These are phyloP conservation scores for Periophthalmus modestus DNA, from an alignment of 2,113 vertebrate species.

Conservation along the genomic window DNA sequence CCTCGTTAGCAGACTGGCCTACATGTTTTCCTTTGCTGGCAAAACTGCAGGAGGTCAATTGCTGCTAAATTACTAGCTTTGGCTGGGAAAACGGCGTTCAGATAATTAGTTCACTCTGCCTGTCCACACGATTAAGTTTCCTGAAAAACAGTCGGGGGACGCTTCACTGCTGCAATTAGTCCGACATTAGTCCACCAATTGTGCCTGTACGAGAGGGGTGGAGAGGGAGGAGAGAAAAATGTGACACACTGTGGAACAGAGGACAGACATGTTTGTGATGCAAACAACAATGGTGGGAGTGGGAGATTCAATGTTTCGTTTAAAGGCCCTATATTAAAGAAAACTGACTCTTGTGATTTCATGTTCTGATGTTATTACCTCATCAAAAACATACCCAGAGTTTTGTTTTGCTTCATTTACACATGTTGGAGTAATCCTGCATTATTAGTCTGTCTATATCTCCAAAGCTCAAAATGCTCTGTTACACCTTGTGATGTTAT, in stretches of 20 bases:
- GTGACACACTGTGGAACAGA: slow-evolving; percentile 16
- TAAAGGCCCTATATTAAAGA: too few relatives aligned
- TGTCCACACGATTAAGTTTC: slow-evolving; percentile 73
- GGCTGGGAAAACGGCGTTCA: slow-evolving; percentile 72
- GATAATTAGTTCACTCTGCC: slow-evolving; percentile 77
- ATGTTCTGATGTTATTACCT: too few relatives aligned
- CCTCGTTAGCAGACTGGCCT: slow-evolving; percentile 69
- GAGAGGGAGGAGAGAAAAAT: slow-evolving; percentile 24
- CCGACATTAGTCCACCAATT: slow-evolving; percentile 47
- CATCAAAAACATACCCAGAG: too few relatives aligned
- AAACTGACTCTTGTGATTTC: too few relatives aligned
- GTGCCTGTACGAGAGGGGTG: slow-evolving; percentile 35
- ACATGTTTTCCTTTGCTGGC: slow-evolving; percentile 72
- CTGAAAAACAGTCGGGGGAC: slow-evolving; percentile 69
- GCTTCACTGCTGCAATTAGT: slow-evolving; percentile 66
- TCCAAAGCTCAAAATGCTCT: too few relatives aligned
- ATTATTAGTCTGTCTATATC: too few relatives aligned
- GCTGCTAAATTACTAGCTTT: slow-evolving; percentile 73
- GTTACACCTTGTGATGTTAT: too few relatives aligned
- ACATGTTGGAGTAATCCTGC: too few relatives aligned
- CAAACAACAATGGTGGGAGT: not conserved
- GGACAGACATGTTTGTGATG: not conserved
- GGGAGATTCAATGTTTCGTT: too few relatives aligned
- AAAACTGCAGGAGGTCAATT: slow-evolving; percentile 77
- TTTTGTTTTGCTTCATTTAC: too few relatives aligned